phyloP scores from a whole-genome alignment of 2,797 vertebrate species.

The Sebastes dallii region DNA sequence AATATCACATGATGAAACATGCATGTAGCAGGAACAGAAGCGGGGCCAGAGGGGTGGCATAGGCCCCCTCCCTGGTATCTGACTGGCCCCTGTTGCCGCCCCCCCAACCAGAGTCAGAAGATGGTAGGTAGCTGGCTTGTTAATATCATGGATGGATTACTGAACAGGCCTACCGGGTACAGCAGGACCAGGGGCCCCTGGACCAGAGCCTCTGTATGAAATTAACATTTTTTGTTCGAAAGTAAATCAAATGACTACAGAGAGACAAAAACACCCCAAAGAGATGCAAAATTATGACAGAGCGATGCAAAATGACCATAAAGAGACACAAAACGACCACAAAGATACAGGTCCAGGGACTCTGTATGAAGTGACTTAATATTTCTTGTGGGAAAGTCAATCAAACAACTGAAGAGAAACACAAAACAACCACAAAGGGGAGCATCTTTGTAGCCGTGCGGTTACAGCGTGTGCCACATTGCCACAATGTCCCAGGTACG shows the following conservation, averaged over 20 bases:
- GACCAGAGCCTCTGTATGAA: background rate
- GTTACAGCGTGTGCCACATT: background rate
- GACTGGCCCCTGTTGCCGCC: background rate
- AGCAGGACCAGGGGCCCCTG: background rate
- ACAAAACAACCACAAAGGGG: background rate
- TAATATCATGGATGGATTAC: background rate
- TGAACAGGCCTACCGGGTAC: background rate
- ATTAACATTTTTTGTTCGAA: background rate
- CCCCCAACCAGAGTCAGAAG: background rate
- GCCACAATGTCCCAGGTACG: background rate
- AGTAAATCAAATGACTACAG: background rate
- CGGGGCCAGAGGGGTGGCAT: background rate
- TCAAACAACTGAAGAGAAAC: fast-evolving
- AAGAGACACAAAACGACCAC: too few relatives aligned
- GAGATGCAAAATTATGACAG: background rate
- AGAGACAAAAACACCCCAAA: background rate
- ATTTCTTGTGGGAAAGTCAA: too few relatives aligned
- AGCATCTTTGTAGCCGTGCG: background rate
- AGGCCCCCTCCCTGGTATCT: background rate
- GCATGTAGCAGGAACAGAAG: background rate
- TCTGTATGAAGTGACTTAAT: too few relatives aligned
- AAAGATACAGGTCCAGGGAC: too few relatives aligned
- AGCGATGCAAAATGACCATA: background rate
- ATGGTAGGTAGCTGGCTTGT: background rate
- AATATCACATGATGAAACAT: conserved; percentile 33